Percentiles rank a stretch among this genome's conserved stretches.
Conservation (phyloP, 2,113 vertebrate species). For the Sinocyclocheilus anophthalmus region DNA sequence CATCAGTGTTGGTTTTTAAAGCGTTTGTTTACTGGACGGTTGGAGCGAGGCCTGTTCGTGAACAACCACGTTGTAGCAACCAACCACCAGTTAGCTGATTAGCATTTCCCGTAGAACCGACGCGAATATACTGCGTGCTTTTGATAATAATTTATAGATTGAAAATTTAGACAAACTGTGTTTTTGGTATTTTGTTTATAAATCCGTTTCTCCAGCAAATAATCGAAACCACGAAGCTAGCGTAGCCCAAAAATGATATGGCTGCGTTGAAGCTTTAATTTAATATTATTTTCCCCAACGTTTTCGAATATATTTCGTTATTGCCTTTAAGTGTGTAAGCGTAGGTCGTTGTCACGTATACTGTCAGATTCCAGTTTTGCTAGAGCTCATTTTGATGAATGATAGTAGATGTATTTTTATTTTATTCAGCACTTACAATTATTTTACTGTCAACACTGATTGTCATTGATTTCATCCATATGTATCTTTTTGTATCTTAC, state of each 20-base stretch:
- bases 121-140: background rate
- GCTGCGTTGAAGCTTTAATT: background rate
- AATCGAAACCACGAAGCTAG: background rate
- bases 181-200: background rate
- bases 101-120: background rate
- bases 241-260: background rate
- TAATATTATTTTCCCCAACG: background rate
- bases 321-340: background rate
- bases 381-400: background rate
- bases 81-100: conserved; percentile 47
- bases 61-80: conserved; percentile 69
- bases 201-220: background rate
- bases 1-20: background rate
- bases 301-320: background rate
- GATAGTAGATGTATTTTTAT: background rate
- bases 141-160: background rate
- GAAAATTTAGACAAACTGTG: background rate
- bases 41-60: conserved; percentile 38
- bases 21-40: conserved; percentile 29
- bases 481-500: background rate
- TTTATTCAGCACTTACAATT: rapidly evolving
- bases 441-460: rapidly evolving
- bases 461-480: background rate
- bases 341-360: background rate
- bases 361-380: background rate